Conservation (phyloP, 2,113 vertebrate genomes). For the Anarrhichthys ocellatus region DNA sequence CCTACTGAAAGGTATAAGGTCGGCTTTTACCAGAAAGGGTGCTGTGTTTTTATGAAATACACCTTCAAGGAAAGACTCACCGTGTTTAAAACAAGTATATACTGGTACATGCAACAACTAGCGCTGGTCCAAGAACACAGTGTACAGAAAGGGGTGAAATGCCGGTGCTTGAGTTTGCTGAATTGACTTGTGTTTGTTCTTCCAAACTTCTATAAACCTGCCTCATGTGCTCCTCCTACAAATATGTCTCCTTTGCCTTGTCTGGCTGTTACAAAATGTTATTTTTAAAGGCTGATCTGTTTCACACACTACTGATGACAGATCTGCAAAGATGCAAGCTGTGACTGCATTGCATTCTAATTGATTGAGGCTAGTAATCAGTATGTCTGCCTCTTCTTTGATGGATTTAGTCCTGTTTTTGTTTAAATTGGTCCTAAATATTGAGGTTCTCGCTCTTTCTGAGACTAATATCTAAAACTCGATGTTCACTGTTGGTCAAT, state of each 20-base stretch:
- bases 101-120: neutral
- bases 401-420: neutral
- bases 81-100: slow-evolving; percentile 6
- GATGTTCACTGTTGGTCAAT: neutral
- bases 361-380: neutral
- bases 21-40: neutral
- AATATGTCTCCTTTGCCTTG: neutral
- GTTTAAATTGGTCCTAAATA: neutral
- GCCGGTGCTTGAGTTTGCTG: slow-evolving; percentile 6
- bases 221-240: neutral
- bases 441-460: neutral
- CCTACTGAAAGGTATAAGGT: neutral
- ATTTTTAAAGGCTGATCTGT: slow-evolving; percentile 1
- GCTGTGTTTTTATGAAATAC: neutral
- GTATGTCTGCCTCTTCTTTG: neutral
- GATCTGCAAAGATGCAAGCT: slow-evolving; percentile 1
- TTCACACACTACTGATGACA: slow-evolving; percentile 10
- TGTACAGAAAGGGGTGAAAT: slow-evolving; percentile 15
- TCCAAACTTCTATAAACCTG: neutral
- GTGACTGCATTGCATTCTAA: neutral
- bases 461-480: neutral
- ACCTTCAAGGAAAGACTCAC: neutral
- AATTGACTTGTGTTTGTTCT: neutral
- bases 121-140: slow-evolving; percentile 12
- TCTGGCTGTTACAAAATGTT: neutral